Base-by-base conservation (phyloP, 2,888 invertebrate genomes). In the Heteromurus nitidus region DNA sequence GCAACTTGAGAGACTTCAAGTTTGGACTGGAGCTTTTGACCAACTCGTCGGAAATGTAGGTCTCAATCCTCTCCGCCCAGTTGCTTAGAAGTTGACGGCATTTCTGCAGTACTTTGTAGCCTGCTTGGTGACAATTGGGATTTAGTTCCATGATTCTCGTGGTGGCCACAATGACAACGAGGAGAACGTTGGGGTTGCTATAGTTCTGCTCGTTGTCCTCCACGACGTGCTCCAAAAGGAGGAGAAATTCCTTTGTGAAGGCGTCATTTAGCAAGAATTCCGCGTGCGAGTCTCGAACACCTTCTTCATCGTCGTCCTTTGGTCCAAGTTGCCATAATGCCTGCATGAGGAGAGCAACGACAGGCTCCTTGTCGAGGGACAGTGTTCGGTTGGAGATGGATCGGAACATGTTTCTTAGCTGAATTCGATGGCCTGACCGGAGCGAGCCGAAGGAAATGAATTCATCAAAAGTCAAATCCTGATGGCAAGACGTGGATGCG, bases 401-500 rank as follows among this genome's bases (percentile, higher is more conserved):
- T 20, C 75, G 28, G 60, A 67, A 84, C n/a, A 84, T 31, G 62
- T 84, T 84, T 44, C 53, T 50, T 0, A 82, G 26, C 36, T 84
- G 84, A 11, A 84, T 64, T 13, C 82, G 44, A 53, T 84, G 79
- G 16, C 82, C 84, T 16, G 75, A 69, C n/a, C 84, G 77, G 0
- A 84, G 11, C 1, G 65, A 36, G 0, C 84, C 84, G 75, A 84
- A 84, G 16, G 77, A 67, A 9, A 74, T 28, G 7, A 79, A 64
- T 18, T 84, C 81, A n/a, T n/a, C n/a, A n/a, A n/a, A n/a, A n/a
- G n/a, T n/a, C n/a, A n/a, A n/a, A n/a, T n/a, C n/a, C n/a, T n/a
- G n/a, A n/a, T n/a, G n/a, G n/a, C n/a, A n/a, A n/a, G 62, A 20
- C 0, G 64, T 47, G 55, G 58, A 62, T 9, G 36, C 53, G 24